phyloP scores from a whole-genome alignment of 2,888 invertebrate species.

The Ctena decussata region DNA sequence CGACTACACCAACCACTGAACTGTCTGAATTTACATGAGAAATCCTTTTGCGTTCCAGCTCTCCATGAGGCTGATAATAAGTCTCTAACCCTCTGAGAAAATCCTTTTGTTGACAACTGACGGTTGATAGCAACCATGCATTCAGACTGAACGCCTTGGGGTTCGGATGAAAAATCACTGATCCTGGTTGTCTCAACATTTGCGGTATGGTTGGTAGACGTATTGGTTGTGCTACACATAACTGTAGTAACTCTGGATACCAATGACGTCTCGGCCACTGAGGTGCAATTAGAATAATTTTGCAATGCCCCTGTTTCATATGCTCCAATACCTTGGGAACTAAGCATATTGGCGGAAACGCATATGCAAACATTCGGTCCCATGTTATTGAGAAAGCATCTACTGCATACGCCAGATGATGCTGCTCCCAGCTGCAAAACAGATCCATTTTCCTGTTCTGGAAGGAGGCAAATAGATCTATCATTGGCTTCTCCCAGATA shows the following conservation, averaged over 20 bases:
- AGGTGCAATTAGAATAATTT: slow-evolving; percentile 31
- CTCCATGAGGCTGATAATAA: slow-evolving; percentile 1
- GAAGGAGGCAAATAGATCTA: slow-evolving; percentile 44
- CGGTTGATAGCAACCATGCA: slow-evolving; percentile 35
- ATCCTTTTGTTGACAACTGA: slow-evolving; percentile 22
- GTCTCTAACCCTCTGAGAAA: slow-evolving; percentile 13
- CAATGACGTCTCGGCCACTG: slow-evolving; percentile 38
- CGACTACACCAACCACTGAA: slow-evolving; percentile 31
- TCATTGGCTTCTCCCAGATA: not conserved
- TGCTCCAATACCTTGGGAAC: slow-evolving; percentile 39
- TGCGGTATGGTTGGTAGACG: not conserved
- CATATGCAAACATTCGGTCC: slow-evolving; percentile 52
- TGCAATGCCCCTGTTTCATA: slow-evolving; percentile 18
- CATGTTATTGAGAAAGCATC: slow-evolving; percentile 56
- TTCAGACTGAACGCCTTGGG: slow-evolving; percentile 26
- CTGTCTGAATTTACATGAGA: slow-evolving; percentile 18
- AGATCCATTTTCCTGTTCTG: slow-evolving; percentile 18
- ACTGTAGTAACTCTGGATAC: slow-evolving; percentile 25
- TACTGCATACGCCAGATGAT: slow-evolving; percentile 30
- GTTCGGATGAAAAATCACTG: slow-evolving; percentile 15
- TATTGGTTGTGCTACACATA: not conserved
- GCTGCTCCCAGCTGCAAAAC: slow-evolving; percentile 41
- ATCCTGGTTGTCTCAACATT: not conserved
- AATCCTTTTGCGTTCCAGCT: slow-evolving; percentile 21
- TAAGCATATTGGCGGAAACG: slow-evolving; percentile 47